phyloP scores from a whole-genome alignment of 2,797 vertebrate species.

The Pagetopsis macropterus region DNA sequence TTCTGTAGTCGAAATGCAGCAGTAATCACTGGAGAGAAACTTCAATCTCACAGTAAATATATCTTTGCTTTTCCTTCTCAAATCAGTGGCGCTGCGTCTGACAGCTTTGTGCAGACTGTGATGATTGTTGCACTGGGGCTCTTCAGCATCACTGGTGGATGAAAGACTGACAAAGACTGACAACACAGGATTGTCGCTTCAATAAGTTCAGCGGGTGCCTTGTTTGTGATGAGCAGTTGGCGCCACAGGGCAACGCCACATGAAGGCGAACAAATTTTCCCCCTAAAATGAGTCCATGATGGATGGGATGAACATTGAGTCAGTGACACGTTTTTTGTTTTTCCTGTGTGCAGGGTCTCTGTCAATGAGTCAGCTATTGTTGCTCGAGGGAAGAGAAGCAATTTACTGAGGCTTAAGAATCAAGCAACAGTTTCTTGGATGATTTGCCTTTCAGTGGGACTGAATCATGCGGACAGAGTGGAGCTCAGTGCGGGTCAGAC shows the following conservation, averaged over 20 bases:
- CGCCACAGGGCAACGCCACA: conserved; percentile 27
- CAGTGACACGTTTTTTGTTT: conserved; percentile 46
- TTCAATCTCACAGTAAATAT: conserved; percentile 2
- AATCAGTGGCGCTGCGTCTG: conserved; percentile 3
- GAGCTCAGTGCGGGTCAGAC: conserved; percentile 31
- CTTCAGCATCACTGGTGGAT: conserved; percentile 24
- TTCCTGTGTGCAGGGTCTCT: conserved; percentile 17
- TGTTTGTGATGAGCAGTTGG: conserved; percentile 32
- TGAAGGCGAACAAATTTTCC: conserved; percentile 36
- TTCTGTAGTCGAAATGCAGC: neutral
- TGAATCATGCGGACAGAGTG: conserved; percentile 54
- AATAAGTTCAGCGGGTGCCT: conserved; percentile 38
- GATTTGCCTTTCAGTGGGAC: conserved; percentile 57
- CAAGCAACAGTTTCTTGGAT: conserved; percentile 47
- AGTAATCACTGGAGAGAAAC: conserved; percentile 6
- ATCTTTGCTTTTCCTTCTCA: neutral
- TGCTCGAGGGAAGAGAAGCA: conserved; percentile 27
- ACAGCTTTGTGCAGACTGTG: conserved; percentile 3
- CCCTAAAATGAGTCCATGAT: conserved; percentile 56
- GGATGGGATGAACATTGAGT: conserved; percentile 59
- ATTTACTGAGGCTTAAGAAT: conserved; percentile 54
- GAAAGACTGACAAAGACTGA: conserved; percentile 2
- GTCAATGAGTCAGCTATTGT: conserved; percentile 51
- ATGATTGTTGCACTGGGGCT: conserved; percentile 9
- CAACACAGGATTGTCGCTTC: conserved; percentile 24